Conservation (phyloP, 2,888 invertebrate species). For the Ceratothoa steindachneri region DNA sequence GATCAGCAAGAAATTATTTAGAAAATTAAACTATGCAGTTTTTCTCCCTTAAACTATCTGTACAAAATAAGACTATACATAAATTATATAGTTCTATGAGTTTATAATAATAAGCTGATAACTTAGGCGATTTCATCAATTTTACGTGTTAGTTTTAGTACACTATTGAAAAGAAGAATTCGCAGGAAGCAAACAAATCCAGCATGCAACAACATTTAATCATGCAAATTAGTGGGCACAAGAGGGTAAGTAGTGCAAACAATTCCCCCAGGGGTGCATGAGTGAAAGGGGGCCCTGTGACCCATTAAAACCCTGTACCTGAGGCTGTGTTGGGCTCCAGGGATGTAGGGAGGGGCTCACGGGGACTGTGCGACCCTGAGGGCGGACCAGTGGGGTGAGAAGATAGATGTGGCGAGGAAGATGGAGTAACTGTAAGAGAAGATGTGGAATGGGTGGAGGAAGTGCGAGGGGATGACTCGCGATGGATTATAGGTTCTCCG, state of each 20-base stretch:
- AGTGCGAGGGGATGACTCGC: constrained; percentile 11
- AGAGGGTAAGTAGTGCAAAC: background rate
- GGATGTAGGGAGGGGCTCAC: constrained; percentile 45
- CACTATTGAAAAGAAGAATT: too few relatives aligned
- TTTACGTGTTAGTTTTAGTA: too few relatives aligned
- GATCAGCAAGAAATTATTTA: background rate
- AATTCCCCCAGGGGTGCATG: constrained; percentile 32
- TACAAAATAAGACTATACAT: too few relatives aligned
- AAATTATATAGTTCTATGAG: too few relatives aligned
- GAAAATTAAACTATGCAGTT: background rate
- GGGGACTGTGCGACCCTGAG: constrained; percentile 40
- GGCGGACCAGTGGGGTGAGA: constrained; percentile 39
- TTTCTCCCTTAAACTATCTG: background rate
- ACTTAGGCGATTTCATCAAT: too few relatives aligned
- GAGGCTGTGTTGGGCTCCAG: constrained; percentile 47
- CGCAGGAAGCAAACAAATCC: too few relatives aligned
- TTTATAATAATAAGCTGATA: too few relatives aligned
- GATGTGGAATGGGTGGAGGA: constrained; percentile 2
- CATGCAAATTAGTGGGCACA: constrained; percentile 6
- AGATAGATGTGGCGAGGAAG: background rate
- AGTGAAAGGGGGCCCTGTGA: constrained; percentile 22
- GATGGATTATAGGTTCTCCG: constrained; percentile 34
- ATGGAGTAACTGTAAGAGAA: background rate
- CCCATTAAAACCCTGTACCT: constrained; percentile 43
- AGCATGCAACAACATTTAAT: constrained; percentile 2